Evolutionary conservation across 1,140 invertebrate species (phyloP), one percentile per base, ranked within the genome.

Genomic region (Dendroctonus ponderosae): DNA sequence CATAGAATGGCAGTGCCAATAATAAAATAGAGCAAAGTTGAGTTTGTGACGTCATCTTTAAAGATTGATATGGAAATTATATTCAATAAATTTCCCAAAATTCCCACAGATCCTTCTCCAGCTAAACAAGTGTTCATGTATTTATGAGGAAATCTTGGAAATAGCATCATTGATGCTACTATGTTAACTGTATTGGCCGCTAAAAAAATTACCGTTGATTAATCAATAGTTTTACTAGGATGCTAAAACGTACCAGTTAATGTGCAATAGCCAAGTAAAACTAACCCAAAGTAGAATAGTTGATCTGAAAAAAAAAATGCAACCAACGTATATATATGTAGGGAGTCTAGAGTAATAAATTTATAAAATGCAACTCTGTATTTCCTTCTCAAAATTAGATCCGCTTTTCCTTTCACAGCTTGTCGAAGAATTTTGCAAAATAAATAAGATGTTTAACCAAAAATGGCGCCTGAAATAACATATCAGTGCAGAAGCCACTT

Each of bases 121-220:
- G 41, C 7, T n/a, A 62, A 49, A 14, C 15, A 62, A 14, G 46
- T 62, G 9, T 50, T 62, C 60, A 62, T 62, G 38, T 51, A 62
- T 14, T 37, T 46, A 40, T 40, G 60, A 8, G 60, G 60, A 41
- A 62, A 62, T 50, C 60, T 50, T 5, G 49, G 48, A 39, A 51
- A 62, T 37, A 62, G n/a, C 7, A 14, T 62, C 12, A 40, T 15
- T 8, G 60, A 62, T 7, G 43, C 44, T 40, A 62, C 12, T 5
- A 62, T 39, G 44, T 51, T 62, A 6, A 62, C 39, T 8, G 60
- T 49, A 12, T 40, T 62, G 5, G 38, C 46, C 7, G 26, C 60
- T 62, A 40, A 5, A 62, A 51, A 2, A 5, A 2, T 26, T 26
- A 26, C 26, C 26, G 26, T 26, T 26, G 26, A 26, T 26, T 26